Evolutionary conservation across 2,797 vertebrate species (phyloP).

Genomic region (Dipus sagitta): DNA sequence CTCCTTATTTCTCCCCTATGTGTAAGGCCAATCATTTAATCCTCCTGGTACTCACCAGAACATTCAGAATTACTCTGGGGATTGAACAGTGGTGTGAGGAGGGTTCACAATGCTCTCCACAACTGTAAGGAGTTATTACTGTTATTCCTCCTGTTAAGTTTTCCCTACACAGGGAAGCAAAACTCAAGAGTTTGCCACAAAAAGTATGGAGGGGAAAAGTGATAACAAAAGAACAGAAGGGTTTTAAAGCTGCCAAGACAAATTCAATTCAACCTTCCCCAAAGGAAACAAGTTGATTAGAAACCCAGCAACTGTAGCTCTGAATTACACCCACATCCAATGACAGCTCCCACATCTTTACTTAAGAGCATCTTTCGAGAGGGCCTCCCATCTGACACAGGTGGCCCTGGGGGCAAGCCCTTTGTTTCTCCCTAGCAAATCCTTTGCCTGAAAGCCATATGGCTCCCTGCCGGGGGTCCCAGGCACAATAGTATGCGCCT

Average conservation of each 20-base stretch:
- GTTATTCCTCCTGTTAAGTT: background rate
- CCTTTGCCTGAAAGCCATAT: slow-evolving; percentile 65
- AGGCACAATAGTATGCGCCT: slow-evolving; percentile 59
- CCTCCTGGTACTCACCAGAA: background rate
- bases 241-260: slow-evolving; percentile 13
- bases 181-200: background rate
- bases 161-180: background rate
- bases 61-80: background rate
- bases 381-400: background rate
- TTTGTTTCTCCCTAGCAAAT: slow-evolving; percentile 24
- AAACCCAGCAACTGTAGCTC: background rate
- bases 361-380: background rate
- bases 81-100: background rate
- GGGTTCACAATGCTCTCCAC: background rate
- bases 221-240: slow-evolving; percentile 25
- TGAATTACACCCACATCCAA: background rate
- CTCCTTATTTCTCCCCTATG: background rate
- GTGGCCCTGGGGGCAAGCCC: background rate
- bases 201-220: background rate
- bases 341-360: background rate
- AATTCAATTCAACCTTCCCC: background rate
- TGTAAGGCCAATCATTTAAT: background rate
- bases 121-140: background rate
- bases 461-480: slow-evolving; percentile 56
- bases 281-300: background rate